Conservation (phyloP, 2,113 vertebrate species). For the Bos taurus region ARS-UCD2.0 NC_037345.1:30908501-30909000, state of each 20-base stretch:
- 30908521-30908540: neutral
- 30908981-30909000: conserved; percentile 45
- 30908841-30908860: conserved; percentile 60
- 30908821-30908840: conserved; percentile 52
- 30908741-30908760: conserved; percentile 44
- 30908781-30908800: conserved; percentile 63
- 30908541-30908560: neutral
- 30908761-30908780: conserved; percentile 46
- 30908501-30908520: neutral
- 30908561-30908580: neutral
- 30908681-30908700: conserved; percentile 6
- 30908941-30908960: conserved; percentile 51
- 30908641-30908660: neutral
- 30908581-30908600: neutral
- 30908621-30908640: neutral
- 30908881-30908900: conserved; percentile 57
- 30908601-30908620: neutral
- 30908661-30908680: neutral
- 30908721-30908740: conserved; percentile 30
- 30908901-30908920: conserved; percentile 63
- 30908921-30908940: conserved; percentile 48
- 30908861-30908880: conserved; percentile 52
- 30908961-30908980: conserved; percentile 68
- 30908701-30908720: conserved; percentile 40
- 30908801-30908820: conserved; percentile 64